Percentiles rank a stretch among this genome's conserved stretches.
phyloP scores from a whole-genome alignment of 2,797 vertebrate genomes.

The Darevskia mixta region DNA sequence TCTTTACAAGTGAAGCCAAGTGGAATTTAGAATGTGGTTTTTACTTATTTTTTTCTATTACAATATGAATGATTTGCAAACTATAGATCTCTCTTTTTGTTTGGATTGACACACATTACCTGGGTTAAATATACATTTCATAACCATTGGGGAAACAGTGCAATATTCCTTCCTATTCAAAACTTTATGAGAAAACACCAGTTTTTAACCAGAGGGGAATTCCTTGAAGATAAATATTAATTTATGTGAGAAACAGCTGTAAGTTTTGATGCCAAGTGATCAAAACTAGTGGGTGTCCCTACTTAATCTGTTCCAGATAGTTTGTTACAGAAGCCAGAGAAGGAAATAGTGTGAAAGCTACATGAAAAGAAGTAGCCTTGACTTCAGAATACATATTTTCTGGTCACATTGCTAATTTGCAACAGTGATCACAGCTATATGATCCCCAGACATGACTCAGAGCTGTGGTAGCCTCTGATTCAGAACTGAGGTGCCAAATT shows the following conservation, averaged over 20 bases:
- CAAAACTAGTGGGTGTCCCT: slow-evolving; percentile 1
- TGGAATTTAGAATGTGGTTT: not conserved
- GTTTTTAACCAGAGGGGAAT: not conserved
- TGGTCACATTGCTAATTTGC: slow-evolving; percentile 4
- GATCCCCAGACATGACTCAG: slow-evolving; percentile 20
- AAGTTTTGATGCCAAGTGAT: not conserved
- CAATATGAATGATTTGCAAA: not conserved
- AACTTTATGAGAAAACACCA: not conserved
- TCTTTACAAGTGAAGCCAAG: not conserved
- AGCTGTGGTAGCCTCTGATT: not conserved
- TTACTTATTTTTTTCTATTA: not conserved
- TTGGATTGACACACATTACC: not conserved
- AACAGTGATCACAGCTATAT: not conserved
- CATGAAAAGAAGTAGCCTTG: rapidly evolving
- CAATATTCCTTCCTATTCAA: not conserved
- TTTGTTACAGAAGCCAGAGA: slow-evolving; percentile 17
- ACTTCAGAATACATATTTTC: slow-evolving; percentile 28
- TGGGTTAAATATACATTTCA: not conserved
- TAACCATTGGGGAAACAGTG: not conserved
- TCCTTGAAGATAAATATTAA: slow-evolving; percentile 1
- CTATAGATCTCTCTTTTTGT: not conserved
- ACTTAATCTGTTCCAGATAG: not conserved
- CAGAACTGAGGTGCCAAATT: not conserved
- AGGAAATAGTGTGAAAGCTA: slow-evolving; percentile 20
- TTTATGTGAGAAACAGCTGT: slow-evolving; percentile 7